Evolutionary conservation across 1,140 invertebrate species (phyloP).

Genomic region (Eumaeus atala): DNA sequence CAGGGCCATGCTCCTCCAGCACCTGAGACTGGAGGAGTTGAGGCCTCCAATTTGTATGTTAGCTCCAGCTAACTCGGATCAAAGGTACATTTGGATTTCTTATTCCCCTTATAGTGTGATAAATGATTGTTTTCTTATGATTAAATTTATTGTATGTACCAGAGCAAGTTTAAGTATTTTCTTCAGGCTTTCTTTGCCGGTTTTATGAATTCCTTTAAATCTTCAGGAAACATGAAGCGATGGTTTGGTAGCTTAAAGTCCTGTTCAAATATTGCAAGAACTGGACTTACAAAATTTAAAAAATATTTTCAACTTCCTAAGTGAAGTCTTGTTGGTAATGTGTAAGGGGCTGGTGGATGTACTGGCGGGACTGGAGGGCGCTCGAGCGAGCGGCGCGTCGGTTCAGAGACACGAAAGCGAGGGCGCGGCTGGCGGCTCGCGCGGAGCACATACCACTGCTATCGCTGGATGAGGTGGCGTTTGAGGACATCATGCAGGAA

Average conservation of each 20-base stretch:
- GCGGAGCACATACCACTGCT: conserved; percentile 56
- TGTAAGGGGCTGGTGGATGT: conserved; percentile 66
- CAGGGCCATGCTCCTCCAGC: conserved; percentile 56
- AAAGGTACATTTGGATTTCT: conserved; percentile 42
- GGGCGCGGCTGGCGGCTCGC: conserved; percentile 41
- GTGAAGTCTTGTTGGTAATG: not conserved
- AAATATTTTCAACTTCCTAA: too few species aligned
- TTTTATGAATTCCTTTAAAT: too few species aligned
- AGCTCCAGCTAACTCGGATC: conserved; percentile 50
- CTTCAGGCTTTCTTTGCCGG: too few species aligned
- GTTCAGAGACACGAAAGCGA: conserved; percentile 53
- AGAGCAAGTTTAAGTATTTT: too few species aligned
- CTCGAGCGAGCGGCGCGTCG: conserved; percentile 51
- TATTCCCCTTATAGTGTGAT: too few species aligned
- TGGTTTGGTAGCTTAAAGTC: too few species aligned
- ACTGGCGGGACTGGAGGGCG: conserved; percentile 62
- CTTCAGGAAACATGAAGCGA: too few species aligned
- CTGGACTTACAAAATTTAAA: too few species aligned
- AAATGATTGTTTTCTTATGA: too few species aligned
- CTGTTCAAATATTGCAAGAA: too few species aligned
- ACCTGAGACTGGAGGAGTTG: conserved; percentile 53
- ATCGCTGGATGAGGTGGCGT: conserved; percentile 57
- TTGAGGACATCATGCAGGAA: conserved; percentile 70
- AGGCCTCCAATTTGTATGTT: conserved; percentile 56
- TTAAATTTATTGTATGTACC: too few species aligned